phyloP scores from a whole-genome alignment of 2,113 vertebrate genomes.

The Mohoua ochrocephala region DNA sequence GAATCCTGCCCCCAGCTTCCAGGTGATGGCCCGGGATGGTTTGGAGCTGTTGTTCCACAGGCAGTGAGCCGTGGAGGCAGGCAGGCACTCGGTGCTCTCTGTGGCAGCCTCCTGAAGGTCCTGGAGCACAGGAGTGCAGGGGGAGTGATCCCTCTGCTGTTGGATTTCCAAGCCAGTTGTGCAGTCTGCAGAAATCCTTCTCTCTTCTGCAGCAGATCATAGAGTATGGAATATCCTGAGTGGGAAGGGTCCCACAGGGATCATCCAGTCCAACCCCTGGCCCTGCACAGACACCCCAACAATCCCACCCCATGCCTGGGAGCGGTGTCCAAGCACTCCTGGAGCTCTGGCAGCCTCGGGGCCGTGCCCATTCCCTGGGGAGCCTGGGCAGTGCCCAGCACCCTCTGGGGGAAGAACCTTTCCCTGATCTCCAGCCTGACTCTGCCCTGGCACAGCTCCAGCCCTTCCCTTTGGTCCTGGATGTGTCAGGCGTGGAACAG shows the following conservation, averaged over 20 bases:
- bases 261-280: fast-evolving
- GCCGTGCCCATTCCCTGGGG: neutral
- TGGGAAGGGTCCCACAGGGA: neutral
- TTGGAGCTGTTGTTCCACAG: neutral
- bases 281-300: neutral
- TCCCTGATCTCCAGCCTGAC: fast-evolving
- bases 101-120: neutral
- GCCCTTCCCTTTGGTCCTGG: neutral
- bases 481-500: neutral
- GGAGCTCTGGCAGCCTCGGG: neutral
- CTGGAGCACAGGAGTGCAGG: neutral
- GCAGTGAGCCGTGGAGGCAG: neutral
- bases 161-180: neutral
- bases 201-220: neutral
- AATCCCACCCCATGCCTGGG: neutral
- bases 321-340: fast-evolving
- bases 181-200: neutral
- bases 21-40: neutral
- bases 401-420: neutral
- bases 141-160: neutral
- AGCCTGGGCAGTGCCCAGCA: neutral
- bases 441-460: neutral
- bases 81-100: neutral
- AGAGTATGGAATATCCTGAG: neutral
- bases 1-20: neutral